Conservation (phyloP, 1,140 invertebrate species). For the Lepidurus apus region DNA sequence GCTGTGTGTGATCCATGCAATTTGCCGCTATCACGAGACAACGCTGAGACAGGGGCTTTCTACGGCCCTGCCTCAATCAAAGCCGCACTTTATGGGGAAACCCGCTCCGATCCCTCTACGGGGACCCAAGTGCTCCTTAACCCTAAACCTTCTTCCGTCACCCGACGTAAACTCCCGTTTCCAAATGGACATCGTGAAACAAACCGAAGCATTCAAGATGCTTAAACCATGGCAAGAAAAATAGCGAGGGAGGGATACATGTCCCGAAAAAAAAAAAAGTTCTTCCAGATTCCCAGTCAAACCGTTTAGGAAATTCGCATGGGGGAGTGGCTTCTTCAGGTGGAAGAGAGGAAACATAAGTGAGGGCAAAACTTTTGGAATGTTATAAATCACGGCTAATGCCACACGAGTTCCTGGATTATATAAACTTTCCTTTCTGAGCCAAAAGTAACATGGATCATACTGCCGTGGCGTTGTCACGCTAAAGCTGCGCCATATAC, state of each 20-base stretch:
- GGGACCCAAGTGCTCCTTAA: conserved; percentile 20
- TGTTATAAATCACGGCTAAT: neutral
- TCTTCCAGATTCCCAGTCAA: neutral
- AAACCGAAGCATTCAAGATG: conserved; percentile 21
- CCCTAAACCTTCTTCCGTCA: conserved; percentile 13
- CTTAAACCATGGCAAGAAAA: neutral
- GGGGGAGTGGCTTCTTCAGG: neutral
- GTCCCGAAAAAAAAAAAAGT: neutral
- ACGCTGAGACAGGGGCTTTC: conserved; percentile 20
- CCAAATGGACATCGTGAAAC: neutral
- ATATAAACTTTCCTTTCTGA: neutral
- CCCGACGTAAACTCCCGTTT: conserved; percentile 9
- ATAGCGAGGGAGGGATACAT: neutral
- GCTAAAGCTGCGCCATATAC: neutral
- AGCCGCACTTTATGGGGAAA: conserved; percentile 14
- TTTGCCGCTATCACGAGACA: conserved; percentile 21
- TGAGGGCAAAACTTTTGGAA: neutral
- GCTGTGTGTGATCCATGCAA: conserved; percentile 21
- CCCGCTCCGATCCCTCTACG: conserved; percentile 8
- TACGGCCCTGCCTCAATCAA: conserved; percentile 3
- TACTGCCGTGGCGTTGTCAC: neutral
- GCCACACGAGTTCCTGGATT: neutral
- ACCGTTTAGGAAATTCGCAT: neutral
- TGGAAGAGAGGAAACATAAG: too few relatives aligned
- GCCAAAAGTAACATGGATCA: neutral